Percentiles rank a stretch among this genome's conserved stretches.
phyloP scores from a whole-genome alignment of 1,140 invertebrate species.

The Drosophila micromelanica region DNA sequence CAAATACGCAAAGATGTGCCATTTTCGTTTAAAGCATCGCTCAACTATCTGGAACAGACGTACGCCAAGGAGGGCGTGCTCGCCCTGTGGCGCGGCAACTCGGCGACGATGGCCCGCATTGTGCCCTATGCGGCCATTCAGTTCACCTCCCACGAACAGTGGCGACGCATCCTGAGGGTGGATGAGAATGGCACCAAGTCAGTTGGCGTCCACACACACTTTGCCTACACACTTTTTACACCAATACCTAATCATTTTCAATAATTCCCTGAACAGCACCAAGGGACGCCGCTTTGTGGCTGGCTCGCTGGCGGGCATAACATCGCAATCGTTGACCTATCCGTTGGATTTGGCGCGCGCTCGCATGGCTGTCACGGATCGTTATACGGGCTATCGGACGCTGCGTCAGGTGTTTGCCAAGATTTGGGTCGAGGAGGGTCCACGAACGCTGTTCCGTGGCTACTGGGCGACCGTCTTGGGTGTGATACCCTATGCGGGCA shows the following conservation, averaged over 20 bases:
- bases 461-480: slow-evolving; percentile 96
- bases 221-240: too few relatives aligned
- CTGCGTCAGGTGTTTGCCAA: slow-evolving; percentile 91
- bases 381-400: slow-evolving; percentile 86
- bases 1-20: slow-evolving; percentile 90
- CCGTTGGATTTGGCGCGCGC: slow-evolving; percentile 98
- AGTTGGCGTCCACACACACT: slow-evolving; percentile 66
- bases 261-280: slow-evolving; percentile 49
- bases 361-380: slow-evolving; percentile 97
- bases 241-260: background rate
- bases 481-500: slow-evolving; percentile 98
- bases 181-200: slow-evolving; percentile 87
- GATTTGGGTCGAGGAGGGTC: slow-evolving; percentile 93
- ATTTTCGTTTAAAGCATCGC: slow-evolving; percentile 92
- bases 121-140: slow-evolving; percentile 98
- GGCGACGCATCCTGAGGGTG: slow-evolving; percentile 92
- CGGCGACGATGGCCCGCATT: slow-evolving; percentile 98
- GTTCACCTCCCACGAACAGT: slow-evolving; percentile 98
- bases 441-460: slow-evolving; percentile 92
- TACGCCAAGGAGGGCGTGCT: slow-evolving; percentile 91
- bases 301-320: slow-evolving; percentile 96
- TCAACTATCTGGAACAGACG: slow-evolving; percentile 90
- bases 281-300: slow-evolving; percentile 89
- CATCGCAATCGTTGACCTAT: slow-evolving; percentile 97
- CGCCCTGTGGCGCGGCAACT: slow-evolving; percentile 98